Evolutionary conservation across 64 coral and sea anemone species (phyloP).

Genomic region (Hydrozoanthus tunicans): DNA sequence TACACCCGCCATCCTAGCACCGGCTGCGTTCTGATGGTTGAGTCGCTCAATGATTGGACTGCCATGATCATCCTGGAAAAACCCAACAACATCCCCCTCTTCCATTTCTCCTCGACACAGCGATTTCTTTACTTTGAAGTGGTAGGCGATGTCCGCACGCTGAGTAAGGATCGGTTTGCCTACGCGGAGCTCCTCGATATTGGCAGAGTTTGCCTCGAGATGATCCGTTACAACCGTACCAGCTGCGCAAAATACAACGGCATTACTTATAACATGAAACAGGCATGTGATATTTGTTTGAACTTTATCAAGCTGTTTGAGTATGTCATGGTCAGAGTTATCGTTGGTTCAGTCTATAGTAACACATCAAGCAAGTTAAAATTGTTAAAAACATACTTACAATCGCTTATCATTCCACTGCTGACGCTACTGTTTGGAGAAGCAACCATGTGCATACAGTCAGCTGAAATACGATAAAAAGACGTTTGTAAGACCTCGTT

Average conservation of each 20-base stretch:
- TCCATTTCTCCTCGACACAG: conserved; percentile 59
- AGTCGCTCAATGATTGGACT: conserved; percentile 80
- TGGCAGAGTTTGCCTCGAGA: conserved; percentile 80
- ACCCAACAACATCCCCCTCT: conserved; percentile 90
- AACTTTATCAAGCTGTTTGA: neutral
- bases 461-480: conserved; percentile 30
- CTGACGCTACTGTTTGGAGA: conserved; percentile 22
- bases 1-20: conserved; percentile 84
- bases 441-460: conserved; percentile 41
- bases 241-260: conserved; percentile 22
- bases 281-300: neutral
- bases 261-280: neutral
- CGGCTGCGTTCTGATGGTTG: conserved; percentile 66
- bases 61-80: conserved; percentile 76
- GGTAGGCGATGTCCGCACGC: conserved; percentile 94
- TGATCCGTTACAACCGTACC: conserved; percentile 77
- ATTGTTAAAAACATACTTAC: conserved; percentile 4
- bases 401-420: conserved; percentile 34
- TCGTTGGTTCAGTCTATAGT: neutral
- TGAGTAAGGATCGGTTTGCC: conserved; percentile 84
- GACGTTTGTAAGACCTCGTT: neutral
- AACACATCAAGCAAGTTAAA: neutral
- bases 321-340: neutral
- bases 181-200: conserved; percentile 76
- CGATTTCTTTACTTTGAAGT: conserved; percentile 70